Conservation (phyloP, 2,113 vertebrate species). For the Heteronetta atricapilla region DNA sequence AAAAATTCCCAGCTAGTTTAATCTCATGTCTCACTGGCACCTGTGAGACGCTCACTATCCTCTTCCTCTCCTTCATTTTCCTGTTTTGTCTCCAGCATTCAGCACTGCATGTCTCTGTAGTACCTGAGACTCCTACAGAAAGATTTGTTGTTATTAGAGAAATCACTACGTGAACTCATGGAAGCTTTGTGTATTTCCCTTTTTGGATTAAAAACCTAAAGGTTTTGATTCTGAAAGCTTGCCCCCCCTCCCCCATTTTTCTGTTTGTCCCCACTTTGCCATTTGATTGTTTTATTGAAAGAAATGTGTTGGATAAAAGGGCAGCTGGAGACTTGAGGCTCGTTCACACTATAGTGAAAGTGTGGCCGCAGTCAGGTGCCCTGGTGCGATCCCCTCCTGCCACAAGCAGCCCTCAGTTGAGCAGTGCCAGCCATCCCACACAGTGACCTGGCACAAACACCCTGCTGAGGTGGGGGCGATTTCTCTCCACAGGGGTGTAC, state of each 20-base stretch:
- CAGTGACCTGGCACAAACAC: background rate
- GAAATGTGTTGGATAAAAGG: background rate
- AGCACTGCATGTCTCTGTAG: background rate
- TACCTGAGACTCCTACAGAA: background rate
- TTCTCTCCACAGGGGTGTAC: background rate
- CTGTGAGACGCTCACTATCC: background rate
- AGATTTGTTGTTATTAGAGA: background rate
- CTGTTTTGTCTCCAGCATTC: background rate
- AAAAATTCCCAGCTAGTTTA: background rate
- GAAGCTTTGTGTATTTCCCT: background rate
- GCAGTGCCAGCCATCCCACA: rapidly evolving
- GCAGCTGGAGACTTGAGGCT: background rate
- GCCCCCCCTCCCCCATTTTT: too few relatives aligned
- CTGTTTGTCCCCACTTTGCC: background rate
- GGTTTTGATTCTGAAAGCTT: background rate
- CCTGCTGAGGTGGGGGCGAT: rapidly evolving
- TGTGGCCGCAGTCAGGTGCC: rapidly evolving
- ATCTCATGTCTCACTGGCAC: background rate
- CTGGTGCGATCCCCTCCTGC: background rate
- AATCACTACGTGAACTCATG: rapidly evolving
- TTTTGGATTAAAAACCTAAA: background rate
- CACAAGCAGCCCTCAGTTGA: too few relatives aligned
- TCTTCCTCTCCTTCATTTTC: background rate
- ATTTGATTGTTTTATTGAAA: too few relatives aligned
- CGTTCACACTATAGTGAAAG: background rate